Percentiles rank a stretch among this genome's conserved stretches.
Evolutionary conservation across 1,140 invertebrate genomes (phyloP).

Genomic region (Calephelis virginiensis): DNA sequence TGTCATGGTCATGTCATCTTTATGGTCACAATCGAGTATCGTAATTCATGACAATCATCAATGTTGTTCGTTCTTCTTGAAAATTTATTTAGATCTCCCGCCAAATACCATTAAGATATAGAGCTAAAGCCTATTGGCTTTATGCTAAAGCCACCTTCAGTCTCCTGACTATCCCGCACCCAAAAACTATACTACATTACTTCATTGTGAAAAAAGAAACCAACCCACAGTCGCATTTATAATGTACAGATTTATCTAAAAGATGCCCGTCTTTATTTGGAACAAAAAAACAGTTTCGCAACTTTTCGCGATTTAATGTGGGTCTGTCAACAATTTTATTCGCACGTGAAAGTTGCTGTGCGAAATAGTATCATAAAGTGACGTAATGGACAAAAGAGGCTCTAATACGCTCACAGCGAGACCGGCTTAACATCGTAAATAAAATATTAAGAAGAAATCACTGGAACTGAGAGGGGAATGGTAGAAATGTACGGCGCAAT

Average conservation of each 20-base stretch:
- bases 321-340: constrained; percentile 52
- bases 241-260: too few relatives aligned
- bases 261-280: constrained; percentile 23
- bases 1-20: too few relatives aligned
- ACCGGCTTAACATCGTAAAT: constrained; percentile 65
- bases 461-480: constrained; percentile 44
- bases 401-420: constrained; percentile 54
- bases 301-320: constrained; percentile 38
- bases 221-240: too few relatives aligned
- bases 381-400: constrained; percentile 57
- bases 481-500: constrained; percentile 41
- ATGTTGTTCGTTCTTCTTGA: too few relatives aligned
- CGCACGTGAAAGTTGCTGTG: constrained; percentile 42
- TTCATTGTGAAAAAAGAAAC: too few relatives aligned
- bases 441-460: constrained; percentile 71
- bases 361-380: constrained; percentile 62
- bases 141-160: too few relatives aligned
- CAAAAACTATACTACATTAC: too few relatives aligned
- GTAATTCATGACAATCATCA: background rate
- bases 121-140: too few relatives aligned
- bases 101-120: too few relatives aligned
- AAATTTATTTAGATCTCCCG: too few relatives aligned
- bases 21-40: too few relatives aligned
- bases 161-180: too few relatives aligned
- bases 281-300: constrained; percentile 43